Base-by-base conservation (phyloP, 2,797 vertebrate species). In the Silurus aristotelis region DNA sequence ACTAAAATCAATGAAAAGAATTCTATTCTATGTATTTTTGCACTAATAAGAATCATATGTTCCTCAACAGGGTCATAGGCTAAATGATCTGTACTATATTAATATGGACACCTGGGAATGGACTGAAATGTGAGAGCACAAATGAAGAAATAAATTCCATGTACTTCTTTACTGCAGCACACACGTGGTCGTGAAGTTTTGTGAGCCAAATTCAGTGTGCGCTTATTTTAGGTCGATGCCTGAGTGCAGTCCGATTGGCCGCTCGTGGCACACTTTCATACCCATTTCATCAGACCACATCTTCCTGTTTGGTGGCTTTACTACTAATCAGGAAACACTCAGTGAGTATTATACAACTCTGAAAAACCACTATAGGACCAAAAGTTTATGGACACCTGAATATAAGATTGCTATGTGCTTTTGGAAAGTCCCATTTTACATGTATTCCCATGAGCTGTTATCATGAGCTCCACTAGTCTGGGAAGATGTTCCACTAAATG, bases 261-360 rank as follows among this genome's bases (percentile, higher is more conserved):
- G 98, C 0, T 99, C 98, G 0, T 99, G 98, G 98, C 98, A 99
- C 87, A 97, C 98, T 56, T 91, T 99, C 43, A 96, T 95, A 0
- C 96, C 97, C 0, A 95, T 98, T 46, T 99, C 98, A 82, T 90
- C 95, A 0, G 96, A 98, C 86, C 96, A 96, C 89, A 96, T 99
- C 92, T 99, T 99, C 91, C 94, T 99, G 83, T 99, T 99, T 0
- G 98, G 98, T 73, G 98, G 98, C 31, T 99, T 99, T 94, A 99
- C 98, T 88, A 99, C 98, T 0, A 96, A 97, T 80, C 96, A 97
- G 90, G 96, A 97, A 89, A 98, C 98, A 0, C 91, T 99, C 56
- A 97, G 98, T 99, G 92, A 98, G 97, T 95, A 38, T 10, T 25
- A 13, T 2, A 27, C 22, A 2, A 64, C 27, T 5, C 6, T n/a